Evolutionary conservation across 2,888 invertebrate genomes (phyloP).

Genomic region (Athalia cordata): DNA sequence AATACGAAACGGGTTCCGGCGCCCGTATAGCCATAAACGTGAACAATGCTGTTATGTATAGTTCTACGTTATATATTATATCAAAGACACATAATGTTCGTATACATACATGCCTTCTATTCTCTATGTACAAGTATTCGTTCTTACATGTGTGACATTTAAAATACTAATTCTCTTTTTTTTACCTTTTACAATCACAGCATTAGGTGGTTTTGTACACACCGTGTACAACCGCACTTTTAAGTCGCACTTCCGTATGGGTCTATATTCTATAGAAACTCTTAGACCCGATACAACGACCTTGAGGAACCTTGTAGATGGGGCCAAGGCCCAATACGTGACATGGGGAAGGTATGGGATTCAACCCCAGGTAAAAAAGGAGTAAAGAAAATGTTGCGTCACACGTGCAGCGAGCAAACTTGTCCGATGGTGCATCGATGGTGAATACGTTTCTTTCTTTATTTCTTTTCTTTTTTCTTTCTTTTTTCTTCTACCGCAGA

Average conservation of each 20-base stretch:
- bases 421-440: neutral
- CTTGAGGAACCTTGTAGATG: slow-evolving; percentile 42
- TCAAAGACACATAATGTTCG: neutral
- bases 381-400: neutral
- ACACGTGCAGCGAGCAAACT: neutral
- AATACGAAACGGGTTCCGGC: neutral
- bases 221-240: neutral
- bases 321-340: slow-evolving; percentile 40
- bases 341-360: slow-evolving; percentile 1
- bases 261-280: neutral
- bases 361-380: neutral
- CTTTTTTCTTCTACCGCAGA: too few relatives aligned
- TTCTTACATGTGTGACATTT: too few relatives aligned
- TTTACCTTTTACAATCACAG: neutral
- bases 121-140: neutral
- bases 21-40: slow-evolving; percentile 27
- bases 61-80: neutral
- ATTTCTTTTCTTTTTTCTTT: too few relatives aligned
- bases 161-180: neutral
- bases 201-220: slow-evolving; percentile 6
- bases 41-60: slow-evolving; percentile 4
- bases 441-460: too few relatives aligned
- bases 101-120: neutral
- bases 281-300: slow-evolving; percentile 14
- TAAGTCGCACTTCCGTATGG: slow-evolving; percentile 5